phyloP scores from a whole-genome alignment of 2,113 vertebrate genomes.

The Gallinago paraguaiae region DNA sequence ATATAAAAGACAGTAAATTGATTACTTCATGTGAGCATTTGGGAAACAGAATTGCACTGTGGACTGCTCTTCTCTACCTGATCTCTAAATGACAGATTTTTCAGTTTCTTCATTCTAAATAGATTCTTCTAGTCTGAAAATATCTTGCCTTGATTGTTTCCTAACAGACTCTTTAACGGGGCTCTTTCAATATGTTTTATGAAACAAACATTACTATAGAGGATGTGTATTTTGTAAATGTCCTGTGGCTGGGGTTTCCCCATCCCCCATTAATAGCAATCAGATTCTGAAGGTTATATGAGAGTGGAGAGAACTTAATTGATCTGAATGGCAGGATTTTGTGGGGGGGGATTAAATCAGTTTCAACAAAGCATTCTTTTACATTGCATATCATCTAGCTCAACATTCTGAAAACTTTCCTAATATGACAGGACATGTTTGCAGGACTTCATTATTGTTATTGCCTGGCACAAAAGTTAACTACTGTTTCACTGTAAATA shows the following conservation, averaged over 20 bases:
- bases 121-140: neutral
- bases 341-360: rapidly evolving
- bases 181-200: neutral
- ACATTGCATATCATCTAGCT: neutral
- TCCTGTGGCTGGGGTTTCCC: neutral
- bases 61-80: neutral
- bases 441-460: neutral
- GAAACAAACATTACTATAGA: neutral
- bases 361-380: neutral
- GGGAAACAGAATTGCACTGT: neutral
- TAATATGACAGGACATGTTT: neutral
- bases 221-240: neutral
- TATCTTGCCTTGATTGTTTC: neutral
- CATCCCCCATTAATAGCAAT: neutral
- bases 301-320: neutral
- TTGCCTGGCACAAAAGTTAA: neutral
- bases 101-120: neutral
- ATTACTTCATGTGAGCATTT: neutral
- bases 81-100: neutral
- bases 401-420: neutral
- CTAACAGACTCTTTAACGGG: neutral
- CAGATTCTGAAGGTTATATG: neutral
- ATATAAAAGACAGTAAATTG: neutral
- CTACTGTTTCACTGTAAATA: too few species aligned
- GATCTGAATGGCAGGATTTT: neutral